Evolutionary conservation across 2,888 invertebrate species (phyloP), one percentile per base, ranked within the genome.

Genomic region (Lasioglossum morio): DNA sequence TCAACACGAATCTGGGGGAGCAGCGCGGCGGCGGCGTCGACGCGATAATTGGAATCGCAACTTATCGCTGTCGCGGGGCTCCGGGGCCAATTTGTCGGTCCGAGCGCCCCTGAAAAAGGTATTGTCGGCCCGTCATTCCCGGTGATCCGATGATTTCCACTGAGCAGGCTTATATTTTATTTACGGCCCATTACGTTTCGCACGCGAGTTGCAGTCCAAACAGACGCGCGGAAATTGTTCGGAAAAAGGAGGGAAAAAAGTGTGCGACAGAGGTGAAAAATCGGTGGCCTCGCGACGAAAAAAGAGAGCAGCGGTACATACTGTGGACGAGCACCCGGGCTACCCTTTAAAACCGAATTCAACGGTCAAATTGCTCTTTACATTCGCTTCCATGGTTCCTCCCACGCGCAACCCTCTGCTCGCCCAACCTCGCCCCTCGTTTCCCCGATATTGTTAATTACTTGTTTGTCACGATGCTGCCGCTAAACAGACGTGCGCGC

Each of bases 401-500:
- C 30, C 63, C 63, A 30, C 16, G 0, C 34, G 34, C 12, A 3
- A 3, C 23, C 3, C 66, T 23, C 66, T 10, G 23, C 14, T 8
- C 66, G 66, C 23, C 30, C 66, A 27, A 5, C 19, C 63, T 16
- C 30, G 7, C 7, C 63, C 63, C 63, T 63, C 34, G 69, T 27
- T 46, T 30, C 53, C 30, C 63, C 75, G 78, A 85, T 83, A 85
- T 83, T 83, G 84, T 85, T 85, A 85, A 85, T 85, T 85, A 83
- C 84, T 85, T 85, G 84, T 85, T 85, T 85, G 84, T 85, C 84
- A 79, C 53, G 75, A 83, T 79, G 84, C 46, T 83, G 75, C 72
- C n/a, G 78, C 75, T 83, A 85, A 85, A 85, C 84, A 85, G 78
- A 83, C 78, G 75, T 63, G 78, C 53, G 75, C 43, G 75, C 63